These are phyloP conservation scores for Elgonia sp. DNA, from an alignment of 2,888 invertebrate species.

Conservation along the genomic window DNA sequence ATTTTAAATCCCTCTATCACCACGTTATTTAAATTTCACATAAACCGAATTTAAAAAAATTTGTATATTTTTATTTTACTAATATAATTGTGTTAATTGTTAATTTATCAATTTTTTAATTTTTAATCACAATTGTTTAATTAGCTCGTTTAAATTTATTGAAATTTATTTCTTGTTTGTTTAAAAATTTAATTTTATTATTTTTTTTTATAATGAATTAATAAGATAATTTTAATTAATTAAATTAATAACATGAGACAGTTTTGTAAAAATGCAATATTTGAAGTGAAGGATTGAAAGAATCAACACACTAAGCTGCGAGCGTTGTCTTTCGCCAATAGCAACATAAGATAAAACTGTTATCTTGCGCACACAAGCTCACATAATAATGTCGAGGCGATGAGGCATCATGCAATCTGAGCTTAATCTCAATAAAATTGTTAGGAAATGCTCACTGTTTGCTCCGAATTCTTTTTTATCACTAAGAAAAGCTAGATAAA, in stretches of 20 bases:
- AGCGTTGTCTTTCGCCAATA: conserved; percentile 50
- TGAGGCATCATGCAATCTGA: conserved; percentile 48
- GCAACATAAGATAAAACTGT: conserved; percentile 55
- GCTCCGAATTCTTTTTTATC: background rate
- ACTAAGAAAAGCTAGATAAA: too few relatives aligned
- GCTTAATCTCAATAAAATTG: conserved; percentile 37
- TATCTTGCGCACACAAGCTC: conserved; percentile 50
- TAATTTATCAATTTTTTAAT: too few relatives aligned
- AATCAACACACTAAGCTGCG: conserved; percentile 32
- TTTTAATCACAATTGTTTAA: too few relatives aligned
- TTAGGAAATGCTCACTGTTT: conserved; percentile 21
- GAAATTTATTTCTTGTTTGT: too few relatives aligned
- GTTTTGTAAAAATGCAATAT: conserved; percentile 7
- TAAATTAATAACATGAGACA: background rate
- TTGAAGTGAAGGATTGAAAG: conserved; percentile 45
- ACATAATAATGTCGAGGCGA: conserved; percentile 43
- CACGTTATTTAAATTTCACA: background rate
- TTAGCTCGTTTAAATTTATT: too few relatives aligned
- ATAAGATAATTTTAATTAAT: background rate
- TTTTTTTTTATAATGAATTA: too few relatives aligned
- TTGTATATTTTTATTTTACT: too few relatives aligned
- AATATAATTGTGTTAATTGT: too few relatives aligned
- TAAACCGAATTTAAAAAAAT: too few relatives aligned
- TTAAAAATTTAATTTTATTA: too few relatives aligned
- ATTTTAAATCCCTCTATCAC: conserved; percentile 29